A percentile compares a stretch with the other conserved stretches of the same genome.
Conservation (phyloP, 2,113 vertebrate genomes). For the Campylorhamphus procurvoides region DNA sequence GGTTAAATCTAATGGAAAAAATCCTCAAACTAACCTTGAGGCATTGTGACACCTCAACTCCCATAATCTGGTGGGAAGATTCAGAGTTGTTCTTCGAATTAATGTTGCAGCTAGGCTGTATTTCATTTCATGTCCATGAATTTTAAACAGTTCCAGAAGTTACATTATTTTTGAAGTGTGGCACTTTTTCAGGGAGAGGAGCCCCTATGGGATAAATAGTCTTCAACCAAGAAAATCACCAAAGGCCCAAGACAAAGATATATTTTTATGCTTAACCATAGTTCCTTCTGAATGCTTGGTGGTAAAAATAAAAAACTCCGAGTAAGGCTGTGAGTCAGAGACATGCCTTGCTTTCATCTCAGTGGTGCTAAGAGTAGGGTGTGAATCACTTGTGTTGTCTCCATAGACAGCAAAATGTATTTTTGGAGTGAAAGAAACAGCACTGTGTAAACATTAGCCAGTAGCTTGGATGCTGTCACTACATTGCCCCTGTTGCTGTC, state of each 20-base stretch:
- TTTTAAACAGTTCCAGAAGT: neutral
- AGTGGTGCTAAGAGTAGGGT: neutral
- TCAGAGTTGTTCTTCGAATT: neutral
- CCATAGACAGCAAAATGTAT: neutral
- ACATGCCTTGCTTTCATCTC: neutral
- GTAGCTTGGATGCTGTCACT: neutral
- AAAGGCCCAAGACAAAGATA: neutral
- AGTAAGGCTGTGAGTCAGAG: neutral
- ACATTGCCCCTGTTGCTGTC: neutral
- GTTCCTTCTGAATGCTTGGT: neutral
- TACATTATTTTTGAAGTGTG: neutral
- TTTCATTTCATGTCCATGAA: neutral
- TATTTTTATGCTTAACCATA: constrained; percentile 9
- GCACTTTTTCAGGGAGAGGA: neutral
- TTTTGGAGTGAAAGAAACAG: neutral
- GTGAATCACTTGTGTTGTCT: neutral
- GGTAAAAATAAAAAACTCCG: constrained; percentile 23
- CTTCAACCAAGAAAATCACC: neutral
- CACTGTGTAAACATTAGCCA: neutral
- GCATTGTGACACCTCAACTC: neutral
- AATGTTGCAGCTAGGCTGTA: neutral
- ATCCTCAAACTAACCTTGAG: neutral
- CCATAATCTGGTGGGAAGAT: neutral
- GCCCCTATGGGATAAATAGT: neutral
- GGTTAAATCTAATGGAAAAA: neutral